Base-by-base conservation (phyloP, 2,888 invertebrate genomes). In the Rotaria magnacalcarata region DNA sequence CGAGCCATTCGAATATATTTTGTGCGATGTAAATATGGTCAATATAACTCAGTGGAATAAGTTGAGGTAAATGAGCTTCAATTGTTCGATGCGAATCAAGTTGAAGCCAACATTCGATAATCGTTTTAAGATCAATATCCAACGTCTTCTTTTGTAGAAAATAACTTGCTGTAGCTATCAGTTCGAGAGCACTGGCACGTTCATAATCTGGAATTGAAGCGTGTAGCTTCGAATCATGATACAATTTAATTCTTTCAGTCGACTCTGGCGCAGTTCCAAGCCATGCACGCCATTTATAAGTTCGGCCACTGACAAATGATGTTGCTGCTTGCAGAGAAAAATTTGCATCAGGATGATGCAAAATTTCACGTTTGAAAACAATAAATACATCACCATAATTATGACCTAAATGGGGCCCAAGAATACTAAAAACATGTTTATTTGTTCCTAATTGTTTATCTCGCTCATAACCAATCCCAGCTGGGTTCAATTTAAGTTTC, bases 81-180 rank as follows among this genome's bases (percentile, higher is more conserved):
- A 67, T 10, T 10, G 11, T 14, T 16, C 2, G 2, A 34, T 67
- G 27, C 34, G 27, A 3, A 67, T 27, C 16, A 5, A 11, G 5
- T 14, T 27, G 6, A 5, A 27, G 1, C 67, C 27, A 27, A 14
- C 5, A 16, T 16, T 34, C 6, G 8, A 34, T 4, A 67, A 67
- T 34, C 4, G 11, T 2, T 10, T 67, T 16, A 67, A 67, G 67
- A 67, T 27, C 16, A 67, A 67, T 34, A 67, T 16, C 4, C 67
- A 11, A 34, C 4, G 27, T 2, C 0, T 7, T 67, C 6, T 4
- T 5, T 10, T 6, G 4, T 2, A 16, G 2, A 10, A 4, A 3
- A 4, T 16, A 14, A 27, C 14, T 16, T 16, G 27, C 19, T 14
- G 14, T 11, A 16, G 67, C 67, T 2, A 67, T 34, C 19, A 67